Base-by-base conservation (phyloP, 2,888 invertebrate species). In the Caenorhabditis afra region DNA sequence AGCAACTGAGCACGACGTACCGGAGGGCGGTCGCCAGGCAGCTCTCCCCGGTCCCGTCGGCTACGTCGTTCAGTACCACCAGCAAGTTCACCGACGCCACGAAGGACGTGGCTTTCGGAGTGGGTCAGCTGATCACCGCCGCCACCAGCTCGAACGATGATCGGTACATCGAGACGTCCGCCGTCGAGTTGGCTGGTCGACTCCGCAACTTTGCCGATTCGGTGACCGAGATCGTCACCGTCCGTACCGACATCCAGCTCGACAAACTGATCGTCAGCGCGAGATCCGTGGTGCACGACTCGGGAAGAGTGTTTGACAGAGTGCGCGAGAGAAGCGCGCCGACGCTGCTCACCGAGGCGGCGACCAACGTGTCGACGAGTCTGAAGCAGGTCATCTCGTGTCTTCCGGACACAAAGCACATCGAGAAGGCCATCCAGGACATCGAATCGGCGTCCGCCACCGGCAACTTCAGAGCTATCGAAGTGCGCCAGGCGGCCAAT, bases 321-420 rank as follows among this genome's bases (percentile, higher is more conserved):
- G 88, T 88, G 20, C 80, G 89, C 7, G 87, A 88, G 52, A 58
- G 70, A 18, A 79, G 86, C 1, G 20, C 76, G 12, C 81, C 85
- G 2, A 41, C 59, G 1, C 83, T 85, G 11, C 77, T 89, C 35
- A 82, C 84, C 14, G 87, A 88, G 4, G 81, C 86, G 4, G 85
- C 86, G 11, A 75, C 78, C 39, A 76, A 79, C 53, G 84, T 85
- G 14, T 91, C 93, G 18, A 91, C 91, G 52, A 91, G 91, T 12
- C 95, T 95, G 0, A 94, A 94, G 41, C 14, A 93, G 96, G 82
- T 92, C 83, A 93, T 97, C 64, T 94, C 94, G 83, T 95, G 95
- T 81, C 93, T 97, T 50, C 97, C 97, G 0, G 96, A 96, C 0
- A 96, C 97, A 91, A 94, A 94, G 65, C 96, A 97, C 90, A 94